phyloP scores from a whole-genome alignment of 92 coral and sea anemone species.

The Porites cylindrica region DNA sequence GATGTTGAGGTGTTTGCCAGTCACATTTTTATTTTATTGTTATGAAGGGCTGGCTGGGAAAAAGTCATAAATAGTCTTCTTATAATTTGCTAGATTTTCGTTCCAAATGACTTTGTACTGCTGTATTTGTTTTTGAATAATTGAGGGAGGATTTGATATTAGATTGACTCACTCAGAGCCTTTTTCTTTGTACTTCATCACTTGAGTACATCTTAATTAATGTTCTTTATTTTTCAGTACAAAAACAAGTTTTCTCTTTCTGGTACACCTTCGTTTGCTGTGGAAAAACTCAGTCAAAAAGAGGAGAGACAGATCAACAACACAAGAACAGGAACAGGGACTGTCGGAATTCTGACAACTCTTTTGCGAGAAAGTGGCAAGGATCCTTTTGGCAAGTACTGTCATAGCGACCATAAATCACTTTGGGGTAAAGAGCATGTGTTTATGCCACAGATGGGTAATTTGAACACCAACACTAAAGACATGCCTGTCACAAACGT shows the following conservation, averaged over 20 bases:
- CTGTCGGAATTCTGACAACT: not conserved
- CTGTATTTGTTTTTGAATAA: too few relatives aligned
- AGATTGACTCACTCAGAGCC: too few relatives aligned
- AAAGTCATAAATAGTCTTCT: too few relatives aligned
- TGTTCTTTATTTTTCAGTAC: not conserved
- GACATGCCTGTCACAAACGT: conserved; percentile 2
- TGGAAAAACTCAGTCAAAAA: conserved; percentile 3
- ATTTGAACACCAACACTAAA: not conserved
- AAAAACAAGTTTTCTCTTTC: not conserved
- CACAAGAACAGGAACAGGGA: not conserved
- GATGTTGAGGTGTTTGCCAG: too few relatives aligned
- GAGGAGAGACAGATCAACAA: not conserved
- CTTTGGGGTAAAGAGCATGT: not conserved
- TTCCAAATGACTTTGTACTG: too few relatives aligned
- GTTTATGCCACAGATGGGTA: not conserved
- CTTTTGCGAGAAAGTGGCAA: not conserved
- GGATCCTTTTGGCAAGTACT: not conserved
- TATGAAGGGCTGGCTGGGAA: too few relatives aligned
- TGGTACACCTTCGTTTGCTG: not conserved
- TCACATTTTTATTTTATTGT: too few relatives aligned
- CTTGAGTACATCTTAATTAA: not conserved
- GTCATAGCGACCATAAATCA: not conserved
- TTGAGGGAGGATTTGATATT: too few relatives aligned
- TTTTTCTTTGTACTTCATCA: not conserved
- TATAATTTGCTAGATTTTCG: too few relatives aligned